phyloP scores from a whole-genome alignment of 2,888 invertebrate genomes.

The Cecidostiba fungosa region DNA sequence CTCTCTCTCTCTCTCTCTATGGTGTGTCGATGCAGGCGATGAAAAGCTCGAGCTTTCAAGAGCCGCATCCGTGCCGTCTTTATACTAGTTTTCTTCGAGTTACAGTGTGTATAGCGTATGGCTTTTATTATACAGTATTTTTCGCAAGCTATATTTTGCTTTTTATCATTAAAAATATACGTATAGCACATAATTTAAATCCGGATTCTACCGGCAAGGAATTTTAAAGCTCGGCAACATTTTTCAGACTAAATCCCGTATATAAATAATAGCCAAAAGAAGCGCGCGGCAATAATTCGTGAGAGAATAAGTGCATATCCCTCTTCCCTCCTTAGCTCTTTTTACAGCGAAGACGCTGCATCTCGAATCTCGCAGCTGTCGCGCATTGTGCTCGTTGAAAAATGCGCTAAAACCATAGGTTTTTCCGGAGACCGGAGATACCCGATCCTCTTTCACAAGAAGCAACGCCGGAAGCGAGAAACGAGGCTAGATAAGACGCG shows the following conservation, averaged over 20 bases:
- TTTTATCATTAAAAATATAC: too few species aligned
- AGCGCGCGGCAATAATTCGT: background rate
- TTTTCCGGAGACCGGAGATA: background rate
- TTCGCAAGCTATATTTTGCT: too few species aligned
- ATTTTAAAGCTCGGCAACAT: background rate
- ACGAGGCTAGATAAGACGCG: background rate
- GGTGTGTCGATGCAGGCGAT: background rate
- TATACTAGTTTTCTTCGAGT: background rate
- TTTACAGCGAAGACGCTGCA: background rate
- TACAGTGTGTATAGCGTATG: background rate
- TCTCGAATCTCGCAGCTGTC: conserved; percentile 6
- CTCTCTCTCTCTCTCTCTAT: background rate
- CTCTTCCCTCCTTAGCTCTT: background rate
- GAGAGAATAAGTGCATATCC: background rate
- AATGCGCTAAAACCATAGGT: conserved; percentile 6
- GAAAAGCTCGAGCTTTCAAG: conserved; percentile 10
- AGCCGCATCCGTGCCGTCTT: background rate
- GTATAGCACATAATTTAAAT: too few species aligned
- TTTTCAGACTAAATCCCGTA: background rate
- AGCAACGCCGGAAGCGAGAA: background rate
- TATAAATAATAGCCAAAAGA: background rate
- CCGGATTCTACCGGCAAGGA: background rate
- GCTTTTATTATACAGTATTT: background rate
- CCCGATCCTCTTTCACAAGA: background rate
- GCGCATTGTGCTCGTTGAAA: background rate